These are phyloP conservation scores for Vicugna pacos DNA, from an alignment of 2,113 vertebrate genomes.

Conservation along the genomic window DNA sequence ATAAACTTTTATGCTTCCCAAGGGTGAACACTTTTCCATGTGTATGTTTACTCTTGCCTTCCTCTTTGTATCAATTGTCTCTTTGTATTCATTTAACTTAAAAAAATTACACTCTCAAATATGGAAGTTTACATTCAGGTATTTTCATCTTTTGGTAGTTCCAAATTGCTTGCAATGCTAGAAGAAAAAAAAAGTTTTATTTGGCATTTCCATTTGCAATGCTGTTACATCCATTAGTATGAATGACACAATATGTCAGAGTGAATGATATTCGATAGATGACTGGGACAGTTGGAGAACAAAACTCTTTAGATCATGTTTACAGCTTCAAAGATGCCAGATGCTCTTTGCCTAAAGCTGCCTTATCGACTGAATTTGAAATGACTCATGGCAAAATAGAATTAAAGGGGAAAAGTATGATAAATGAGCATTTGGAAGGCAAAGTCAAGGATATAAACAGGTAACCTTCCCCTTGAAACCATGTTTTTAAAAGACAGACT, in stretches of 20 bases:
- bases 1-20: neutral
- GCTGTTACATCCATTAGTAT: neutral
- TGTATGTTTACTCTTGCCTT: neutral
- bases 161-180: neutral
- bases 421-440: slow-evolving; percentile 59
- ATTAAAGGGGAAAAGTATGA: slow-evolving; percentile 52
- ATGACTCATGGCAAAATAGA: slow-evolving; percentile 55
- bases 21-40: neutral
- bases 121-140: neutral
- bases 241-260: neutral
- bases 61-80: neutral
- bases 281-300: neutral
- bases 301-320: slow-evolving; percentile 9
- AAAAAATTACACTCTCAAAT: neutral
- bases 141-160: neutral
- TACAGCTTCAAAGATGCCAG: slow-evolving; percentile 23
- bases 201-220: slow-evolving; percentile 48
- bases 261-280: slow-evolving; percentile 42
- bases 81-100: slow-evolving; percentile 9
- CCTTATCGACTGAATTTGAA: slow-evolving; percentile 56
- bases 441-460: slow-evolving; percentile 63
- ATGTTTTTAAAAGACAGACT: slow-evolving; percentile 37
- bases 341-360: slow-evolving; percentile 45
- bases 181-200: neutral
- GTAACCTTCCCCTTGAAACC: slow-evolving; percentile 50